These are phyloP conservation scores for Ctenoplectra terminalis DNA, from an alignment of 1,140 invertebrate species.

Conservation along the genomic window DNA sequence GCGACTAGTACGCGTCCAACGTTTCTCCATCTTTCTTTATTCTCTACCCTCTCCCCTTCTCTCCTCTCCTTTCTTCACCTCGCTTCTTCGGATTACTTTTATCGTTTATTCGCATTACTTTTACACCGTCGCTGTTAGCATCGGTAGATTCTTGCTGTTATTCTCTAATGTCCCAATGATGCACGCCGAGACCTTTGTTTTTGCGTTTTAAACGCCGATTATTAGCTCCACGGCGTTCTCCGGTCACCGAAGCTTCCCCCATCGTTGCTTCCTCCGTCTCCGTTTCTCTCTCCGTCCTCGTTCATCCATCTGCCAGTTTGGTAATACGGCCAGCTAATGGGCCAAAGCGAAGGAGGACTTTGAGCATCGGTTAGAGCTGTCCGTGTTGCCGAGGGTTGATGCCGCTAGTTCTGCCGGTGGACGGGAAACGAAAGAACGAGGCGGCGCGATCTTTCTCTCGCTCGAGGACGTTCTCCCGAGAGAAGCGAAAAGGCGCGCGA, in stretches of 20 bases:
- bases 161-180: conserved; percentile 43
- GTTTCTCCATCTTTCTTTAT: conserved; percentile 38
- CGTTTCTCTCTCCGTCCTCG: conserved; percentile 9
- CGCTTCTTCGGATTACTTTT: too few relatives aligned
- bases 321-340: conserved; percentile 77
- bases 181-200: conserved; percentile 73
- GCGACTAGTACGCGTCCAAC: conserved; percentile 23
- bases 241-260: conserved; percentile 56
- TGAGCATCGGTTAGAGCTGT: conserved; percentile 59
- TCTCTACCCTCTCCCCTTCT: conserved; percentile 9
- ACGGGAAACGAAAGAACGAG: conserved; percentile 32
- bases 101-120: background rate
- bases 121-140: too few relatives aligned
- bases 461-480: conserved; percentile 26
- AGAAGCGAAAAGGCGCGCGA: background rate
- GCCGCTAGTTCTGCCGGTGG: conserved; percentile 53
- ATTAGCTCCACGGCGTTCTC: conserved; percentile 72
- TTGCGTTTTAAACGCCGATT: conserved; percentile 79
- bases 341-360: conserved; percentile 58
- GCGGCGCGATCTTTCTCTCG: conserved; percentile 1
- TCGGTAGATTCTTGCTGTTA: too few relatives aligned
- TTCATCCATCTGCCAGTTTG: conserved; percentile 59
- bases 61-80: conserved; percentile 20
- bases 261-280: conserved; percentile 26
- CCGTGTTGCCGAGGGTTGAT: conserved; percentile 47